Evolutionary conservation across 23 tunicate species (phyloP).

Genomic region (Trididemnum clinides): DNA sequence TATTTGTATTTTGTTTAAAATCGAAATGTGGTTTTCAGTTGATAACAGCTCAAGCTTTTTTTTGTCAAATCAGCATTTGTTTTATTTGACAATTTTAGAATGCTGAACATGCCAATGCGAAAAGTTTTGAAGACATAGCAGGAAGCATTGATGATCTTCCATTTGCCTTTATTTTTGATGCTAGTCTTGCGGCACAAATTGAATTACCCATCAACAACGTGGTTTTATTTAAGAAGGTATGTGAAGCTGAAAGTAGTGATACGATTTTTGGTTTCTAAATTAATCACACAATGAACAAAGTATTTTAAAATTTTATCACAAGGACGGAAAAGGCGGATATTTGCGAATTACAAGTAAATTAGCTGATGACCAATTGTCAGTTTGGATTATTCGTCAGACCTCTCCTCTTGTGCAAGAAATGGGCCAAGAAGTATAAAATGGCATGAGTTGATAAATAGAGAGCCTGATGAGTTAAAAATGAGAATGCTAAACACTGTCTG

Average conservation of each 20-base stretch:
- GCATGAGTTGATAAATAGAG: background rate
- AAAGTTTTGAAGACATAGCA: constrained; percentile 67
- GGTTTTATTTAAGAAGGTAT: constrained; percentile 77
- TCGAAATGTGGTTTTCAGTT: too few relatives aligned
- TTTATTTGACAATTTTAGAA: too few relatives aligned
- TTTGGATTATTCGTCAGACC: constrained; percentile 48
- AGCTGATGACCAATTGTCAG: background rate
- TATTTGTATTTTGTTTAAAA: too few relatives aligned
- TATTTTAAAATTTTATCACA: background rate
- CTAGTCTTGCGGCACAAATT: constrained; percentile 63
- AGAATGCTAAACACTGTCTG: background rate
- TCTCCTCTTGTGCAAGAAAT: constrained; percentile 74
- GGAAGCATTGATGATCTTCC: constrained; percentile 82
- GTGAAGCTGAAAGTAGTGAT: too few relatives aligned
- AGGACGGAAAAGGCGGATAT: constrained; percentile 8
- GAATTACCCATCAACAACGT: constrained; percentile 57
- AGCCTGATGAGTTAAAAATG: background rate
- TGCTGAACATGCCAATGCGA: constrained; percentile 33
- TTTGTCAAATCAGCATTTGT: too few relatives aligned
- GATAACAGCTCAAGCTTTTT: too few relatives aligned
- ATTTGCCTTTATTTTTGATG: constrained; percentile 72
- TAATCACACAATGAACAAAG: background rate
- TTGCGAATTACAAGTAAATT: constrained; percentile 19
- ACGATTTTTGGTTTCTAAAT: background rate
- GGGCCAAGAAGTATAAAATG: constrained; percentile 56